These are phyloP conservation scores for Danio tinwini DNA, from an alignment of 2,797 vertebrate species.

Conservation along the genomic window DNA sequence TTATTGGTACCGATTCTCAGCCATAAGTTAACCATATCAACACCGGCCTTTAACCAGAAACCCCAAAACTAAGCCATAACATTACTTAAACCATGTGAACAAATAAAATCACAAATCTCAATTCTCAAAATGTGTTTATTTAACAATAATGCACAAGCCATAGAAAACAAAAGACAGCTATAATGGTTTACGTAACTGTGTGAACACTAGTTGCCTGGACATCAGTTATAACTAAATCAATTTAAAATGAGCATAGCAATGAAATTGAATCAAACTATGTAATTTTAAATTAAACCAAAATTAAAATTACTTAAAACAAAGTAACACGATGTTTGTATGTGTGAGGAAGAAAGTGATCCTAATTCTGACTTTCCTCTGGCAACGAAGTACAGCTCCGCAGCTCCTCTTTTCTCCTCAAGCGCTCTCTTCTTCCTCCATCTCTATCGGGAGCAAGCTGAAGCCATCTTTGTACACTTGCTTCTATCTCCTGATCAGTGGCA, in stretches of 20 bases:
- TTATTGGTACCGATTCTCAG: no score
- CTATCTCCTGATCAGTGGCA: conserved; percentile 2
- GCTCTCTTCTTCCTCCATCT: conserved; percentile 4
- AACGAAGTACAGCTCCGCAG: background rate
- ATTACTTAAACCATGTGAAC: no score
- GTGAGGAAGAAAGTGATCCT: background rate
- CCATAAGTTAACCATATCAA: no score
- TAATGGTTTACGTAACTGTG: no score
- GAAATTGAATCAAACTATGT: background rate
- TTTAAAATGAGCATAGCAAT: background rate
- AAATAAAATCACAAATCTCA: no score
- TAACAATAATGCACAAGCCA: no score
- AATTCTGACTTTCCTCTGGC: background rate
- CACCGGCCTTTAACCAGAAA: no score
- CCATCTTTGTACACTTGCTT: background rate
- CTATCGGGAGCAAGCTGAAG: background rate
- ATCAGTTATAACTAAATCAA: background rate
- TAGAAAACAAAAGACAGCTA: background rate
- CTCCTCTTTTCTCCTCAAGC: background rate
- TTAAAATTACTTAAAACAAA: background rate
- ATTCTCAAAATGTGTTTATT: no score
- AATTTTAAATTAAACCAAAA: no score
- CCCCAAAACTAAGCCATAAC: no score
- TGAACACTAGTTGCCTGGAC: conserved; percentile 8
- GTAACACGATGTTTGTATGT: background rate